Evolutionary conservation across 2,888 invertebrate species (phyloP).

Genomic region (Sturmia bella): DNA sequence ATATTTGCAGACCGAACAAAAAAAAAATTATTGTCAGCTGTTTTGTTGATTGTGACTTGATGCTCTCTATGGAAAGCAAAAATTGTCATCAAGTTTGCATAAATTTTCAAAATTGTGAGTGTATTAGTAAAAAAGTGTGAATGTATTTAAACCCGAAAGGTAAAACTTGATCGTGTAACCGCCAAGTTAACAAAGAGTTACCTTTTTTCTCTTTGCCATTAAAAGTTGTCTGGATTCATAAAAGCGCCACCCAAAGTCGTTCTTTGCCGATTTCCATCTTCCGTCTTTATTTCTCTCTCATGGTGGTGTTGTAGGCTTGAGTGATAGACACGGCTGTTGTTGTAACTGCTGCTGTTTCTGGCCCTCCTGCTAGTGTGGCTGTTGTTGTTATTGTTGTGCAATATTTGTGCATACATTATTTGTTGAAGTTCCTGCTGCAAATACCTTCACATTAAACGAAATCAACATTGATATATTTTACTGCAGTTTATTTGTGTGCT

Average conservation of each 20-base stretch:
- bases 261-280: neutral
- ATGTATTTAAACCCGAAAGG: too few species aligned
- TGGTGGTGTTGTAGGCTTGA: slow-evolving; percentile 49
- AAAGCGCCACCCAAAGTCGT: neutral
- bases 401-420: slow-evolving; percentile 56
- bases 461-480: slow-evolving; percentile 17
- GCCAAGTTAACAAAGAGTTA: too few species aligned
- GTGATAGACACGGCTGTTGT: slow-evolving; percentile 51
- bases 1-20: too few species aligned
- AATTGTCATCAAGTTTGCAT: too few species aligned
- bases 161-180: too few species aligned
- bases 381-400: slow-evolving; percentile 44
- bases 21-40: too few species aligned
- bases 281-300: slow-evolving; percentile 18
- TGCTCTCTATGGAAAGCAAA: too few species aligned
- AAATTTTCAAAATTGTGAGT: too few species aligned
- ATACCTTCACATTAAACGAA: slow-evolving; percentile 4
- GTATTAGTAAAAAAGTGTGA: too few species aligned
- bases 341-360: slow-evolving; percentile 32
- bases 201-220: too few species aligned
- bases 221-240: too few species aligned
- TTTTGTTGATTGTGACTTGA: too few species aligned
- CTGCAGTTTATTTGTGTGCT: slow-evolving; percentile 4
- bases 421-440: neutral
- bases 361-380: slow-evolving; percentile 2